These are phyloP conservation scores for Bovichtus variegatus DNA, from an alignment of 2,797 vertebrate species.

Conservation along the genomic window DNA sequence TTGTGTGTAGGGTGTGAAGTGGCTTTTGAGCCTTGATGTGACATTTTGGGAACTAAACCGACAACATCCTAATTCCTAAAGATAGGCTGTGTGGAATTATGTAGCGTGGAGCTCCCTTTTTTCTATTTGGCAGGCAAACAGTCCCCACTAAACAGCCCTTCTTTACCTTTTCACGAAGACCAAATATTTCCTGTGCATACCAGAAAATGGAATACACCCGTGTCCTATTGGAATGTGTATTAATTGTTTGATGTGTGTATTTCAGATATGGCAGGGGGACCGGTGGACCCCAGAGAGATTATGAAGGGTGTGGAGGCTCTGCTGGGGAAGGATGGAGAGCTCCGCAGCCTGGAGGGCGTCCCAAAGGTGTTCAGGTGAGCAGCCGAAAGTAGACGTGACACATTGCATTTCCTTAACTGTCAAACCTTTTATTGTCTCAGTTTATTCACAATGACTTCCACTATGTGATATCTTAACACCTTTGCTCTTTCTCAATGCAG, in stretches of 20 bases:
- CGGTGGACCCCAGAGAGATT: slow-evolving; percentile 95
- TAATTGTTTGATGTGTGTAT: slow-evolving; percentile 46
- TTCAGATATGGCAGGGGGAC: slow-evolving; percentile 91
- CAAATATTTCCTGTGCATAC: background rate
- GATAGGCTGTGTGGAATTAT: background rate
- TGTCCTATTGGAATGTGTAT: background rate
- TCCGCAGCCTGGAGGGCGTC: slow-evolving; percentile 93
- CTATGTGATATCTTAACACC: background rate
- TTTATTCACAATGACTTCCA: background rate
- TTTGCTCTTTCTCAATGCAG: slow-evolving; percentile 69
- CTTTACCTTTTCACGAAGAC: background rate
- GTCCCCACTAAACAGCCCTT: background rate
- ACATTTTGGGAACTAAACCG: background rate
- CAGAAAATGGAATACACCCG: background rate
- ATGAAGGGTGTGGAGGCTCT: slow-evolving; percentile 94
- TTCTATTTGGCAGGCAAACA: slow-evolving; percentile 29
- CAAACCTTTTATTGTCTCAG: background rate
- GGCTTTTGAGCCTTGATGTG: background rate
- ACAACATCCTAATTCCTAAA: background rate
- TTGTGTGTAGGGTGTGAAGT: background rate
- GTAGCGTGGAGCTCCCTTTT: slow-evolving; percentile 1
- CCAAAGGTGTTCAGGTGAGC: slow-evolving; percentile 94
- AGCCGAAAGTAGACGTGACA: background rate
- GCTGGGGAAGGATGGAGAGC: slow-evolving; percentile 94
- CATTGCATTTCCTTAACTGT: background rate